Conservation (phyloP, 2,113 vertebrate species). For the Tympanuchus pallidicinctus region DNA sequence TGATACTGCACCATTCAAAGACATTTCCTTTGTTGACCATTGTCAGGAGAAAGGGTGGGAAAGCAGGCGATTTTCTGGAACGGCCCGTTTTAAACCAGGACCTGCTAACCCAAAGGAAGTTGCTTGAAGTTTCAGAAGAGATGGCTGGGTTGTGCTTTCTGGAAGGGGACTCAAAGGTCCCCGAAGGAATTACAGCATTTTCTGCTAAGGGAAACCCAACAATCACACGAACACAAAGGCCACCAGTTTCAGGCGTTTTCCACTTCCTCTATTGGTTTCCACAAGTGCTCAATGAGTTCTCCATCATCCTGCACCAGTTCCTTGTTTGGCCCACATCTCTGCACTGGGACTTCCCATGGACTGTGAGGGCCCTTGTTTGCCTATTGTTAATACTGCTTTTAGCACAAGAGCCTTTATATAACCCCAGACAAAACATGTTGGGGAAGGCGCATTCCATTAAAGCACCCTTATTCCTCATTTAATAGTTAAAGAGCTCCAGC, state of each 20-base stretch:
- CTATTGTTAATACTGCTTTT: slow-evolving; percentile 9
- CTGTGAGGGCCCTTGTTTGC: not conserved
- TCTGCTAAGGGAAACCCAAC: slow-evolving; percentile 53
- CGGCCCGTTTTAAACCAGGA: not conserved
- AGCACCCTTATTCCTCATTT: not conserved
- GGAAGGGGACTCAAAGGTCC: slow-evolving; percentile 13
- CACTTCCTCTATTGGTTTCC: slow-evolving; percentile 36
- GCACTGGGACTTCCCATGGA: slow-evolving; percentile 27
- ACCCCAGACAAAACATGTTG: not conserved
- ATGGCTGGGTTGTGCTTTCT: slow-evolving; percentile 21
- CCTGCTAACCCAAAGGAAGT: slow-evolving; percentile 15
- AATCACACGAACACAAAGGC: slow-evolving; percentile 27
- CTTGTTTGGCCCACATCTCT: not conserved
- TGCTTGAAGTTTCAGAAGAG: slow-evolving; percentile 29
- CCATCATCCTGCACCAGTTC: not conserved
- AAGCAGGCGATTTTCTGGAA: not conserved
- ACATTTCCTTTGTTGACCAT: not conserved
- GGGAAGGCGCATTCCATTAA: not conserved
- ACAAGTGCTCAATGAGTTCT: slow-evolving; percentile 20
- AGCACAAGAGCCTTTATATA: slow-evolving; percentile 1
- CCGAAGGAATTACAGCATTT: not conserved
- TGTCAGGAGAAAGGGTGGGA: slow-evolving; percentile 28
- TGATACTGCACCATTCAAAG: not conserved
- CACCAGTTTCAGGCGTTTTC: not conserved
- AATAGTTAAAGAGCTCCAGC: not conserved